phyloP scores from a whole-genome alignment of 2,888 invertebrate species.

The Rutpela maculata region DNA sequence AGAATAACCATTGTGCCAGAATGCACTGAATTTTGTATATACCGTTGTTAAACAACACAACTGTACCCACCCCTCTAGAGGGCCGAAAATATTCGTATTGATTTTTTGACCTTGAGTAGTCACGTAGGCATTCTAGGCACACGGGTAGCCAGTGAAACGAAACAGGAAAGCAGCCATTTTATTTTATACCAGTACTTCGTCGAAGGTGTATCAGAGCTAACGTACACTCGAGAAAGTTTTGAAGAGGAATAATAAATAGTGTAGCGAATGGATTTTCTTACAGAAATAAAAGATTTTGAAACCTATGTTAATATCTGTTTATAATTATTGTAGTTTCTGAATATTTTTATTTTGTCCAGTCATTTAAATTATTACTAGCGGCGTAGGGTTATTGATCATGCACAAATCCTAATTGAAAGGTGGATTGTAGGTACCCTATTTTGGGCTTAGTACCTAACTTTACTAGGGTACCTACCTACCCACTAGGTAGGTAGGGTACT shows the following conservation, averaged over 20 bases:
- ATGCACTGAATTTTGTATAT: slow-evolving; percentile 58
- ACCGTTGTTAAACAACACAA: slow-evolving; percentile 56
- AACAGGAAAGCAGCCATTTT: slow-evolving; percentile 38
- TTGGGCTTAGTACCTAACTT: too few species aligned
- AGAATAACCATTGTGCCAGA: slow-evolving; percentile 57
- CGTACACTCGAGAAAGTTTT: background rate
- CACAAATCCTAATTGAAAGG: too few species aligned
- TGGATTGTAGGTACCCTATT: too few species aligned
- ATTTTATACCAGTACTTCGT: slow-evolving; percentile 31
- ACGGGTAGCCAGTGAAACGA: slow-evolving; percentile 16
- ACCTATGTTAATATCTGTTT: background rate
- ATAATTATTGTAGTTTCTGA: background rate
- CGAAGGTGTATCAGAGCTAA: slow-evolving; percentile 22
- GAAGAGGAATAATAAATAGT: background rate
- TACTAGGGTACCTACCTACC: too few species aligned
- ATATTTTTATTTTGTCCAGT: background rate
- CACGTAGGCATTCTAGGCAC: slow-evolving; percentile 19
- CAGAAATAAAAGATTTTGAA: background rate
- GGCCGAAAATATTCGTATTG: slow-evolving; percentile 9
- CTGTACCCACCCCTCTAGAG: slow-evolving; percentile 63
- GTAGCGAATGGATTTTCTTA: slow-evolving; percentile 1
- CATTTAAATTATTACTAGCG: too few species aligned
- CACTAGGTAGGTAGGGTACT: too few species aligned
- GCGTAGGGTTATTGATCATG: too few species aligned
- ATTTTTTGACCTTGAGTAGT: slow-evolving; percentile 31